Percentiles rank a stretch among this genome's conserved stretches.
Evolutionary conservation across 1,140 invertebrate genomes (phyloP).

Genomic region (Neodiprion pinetum): DNA sequence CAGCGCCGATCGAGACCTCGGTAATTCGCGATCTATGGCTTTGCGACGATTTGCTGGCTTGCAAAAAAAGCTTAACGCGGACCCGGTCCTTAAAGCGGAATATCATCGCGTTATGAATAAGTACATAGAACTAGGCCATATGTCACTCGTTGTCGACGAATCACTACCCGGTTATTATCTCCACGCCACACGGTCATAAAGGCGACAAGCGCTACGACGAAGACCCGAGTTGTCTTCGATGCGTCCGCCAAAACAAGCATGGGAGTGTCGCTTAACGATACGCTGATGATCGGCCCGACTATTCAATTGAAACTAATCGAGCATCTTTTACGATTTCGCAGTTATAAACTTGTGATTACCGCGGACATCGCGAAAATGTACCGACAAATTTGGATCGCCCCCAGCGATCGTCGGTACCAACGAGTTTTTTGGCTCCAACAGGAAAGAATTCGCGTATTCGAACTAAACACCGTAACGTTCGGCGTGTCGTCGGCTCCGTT

Average conservation of each 20-base stretch:
- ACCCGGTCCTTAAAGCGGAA: constrained; percentile 20
- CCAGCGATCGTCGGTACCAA: constrained; percentile 21
- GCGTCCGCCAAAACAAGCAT: constrained; percentile 19
- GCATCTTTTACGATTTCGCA: constrained; percentile 43
- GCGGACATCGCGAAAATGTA: constrained; percentile 54
- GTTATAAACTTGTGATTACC: constrained; percentile 33
- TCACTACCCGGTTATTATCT: constrained; percentile 18
- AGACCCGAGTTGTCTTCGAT: constrained; percentile 32
- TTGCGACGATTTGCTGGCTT: constrained; percentile 21
- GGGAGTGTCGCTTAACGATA: constrained; percentile 30
- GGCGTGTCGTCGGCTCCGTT: constrained; percentile 47
- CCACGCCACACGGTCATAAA: constrained; percentile 33
- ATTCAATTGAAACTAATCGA: constrained; percentile 24
- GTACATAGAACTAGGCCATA: constrained; percentile 36
- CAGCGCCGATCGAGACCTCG: constrained; percentile 1
- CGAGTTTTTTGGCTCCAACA: constrained; percentile 10
- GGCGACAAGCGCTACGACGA: constrained; percentile 26
- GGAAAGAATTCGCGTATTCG: not conserved
- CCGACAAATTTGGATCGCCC: constrained; percentile 43
- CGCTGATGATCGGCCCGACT: constrained; percentile 19
- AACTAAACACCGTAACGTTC: constrained; percentile 43
- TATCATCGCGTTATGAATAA: constrained; percentile 33
- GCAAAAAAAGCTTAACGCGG: constrained; percentile 12
- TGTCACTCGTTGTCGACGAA: constrained; percentile 16
- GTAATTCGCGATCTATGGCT: constrained; percentile 24